phyloP scores from a whole-genome alignment of 2,113 vertebrate genomes.

The Heterochromis multidens region DNA sequence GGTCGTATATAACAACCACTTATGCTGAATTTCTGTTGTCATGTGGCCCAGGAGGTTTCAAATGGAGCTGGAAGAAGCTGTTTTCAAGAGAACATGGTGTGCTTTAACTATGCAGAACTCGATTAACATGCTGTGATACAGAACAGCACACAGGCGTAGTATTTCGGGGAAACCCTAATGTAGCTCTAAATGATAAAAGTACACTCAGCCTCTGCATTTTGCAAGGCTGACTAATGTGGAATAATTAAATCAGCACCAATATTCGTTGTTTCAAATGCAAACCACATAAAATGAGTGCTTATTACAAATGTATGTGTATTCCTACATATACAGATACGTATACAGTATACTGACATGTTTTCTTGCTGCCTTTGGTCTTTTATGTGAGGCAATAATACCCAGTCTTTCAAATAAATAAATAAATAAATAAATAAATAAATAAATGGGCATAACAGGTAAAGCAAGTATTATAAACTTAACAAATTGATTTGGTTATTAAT shows the following conservation, averaged over 20 bases:
- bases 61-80: background rate
- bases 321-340: background rate
- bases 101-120: background rate
- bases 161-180: constrained; percentile 15
- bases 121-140: background rate
- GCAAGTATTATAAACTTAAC: no score
- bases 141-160: background rate
- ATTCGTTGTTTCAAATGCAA: background rate
- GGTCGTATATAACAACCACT: background rate
- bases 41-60: background rate
- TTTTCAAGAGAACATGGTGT: background rate
- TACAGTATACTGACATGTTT: background rate
- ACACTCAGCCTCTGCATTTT: background rate
- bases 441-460: no score
- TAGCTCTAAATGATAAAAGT: background rate
- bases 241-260: background rate
- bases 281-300: background rate
- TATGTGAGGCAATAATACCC: background rate
- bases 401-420: background rate
- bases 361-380: background rate
- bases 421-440: no score
- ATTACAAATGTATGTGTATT: background rate
- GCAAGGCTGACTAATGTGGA: background rate
- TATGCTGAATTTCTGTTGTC: background rate
- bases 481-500: no score